Evolutionary conservation across 2,113 vertebrate genomes (phyloP).

Genomic region (Larimichthys polyactis): DNA sequence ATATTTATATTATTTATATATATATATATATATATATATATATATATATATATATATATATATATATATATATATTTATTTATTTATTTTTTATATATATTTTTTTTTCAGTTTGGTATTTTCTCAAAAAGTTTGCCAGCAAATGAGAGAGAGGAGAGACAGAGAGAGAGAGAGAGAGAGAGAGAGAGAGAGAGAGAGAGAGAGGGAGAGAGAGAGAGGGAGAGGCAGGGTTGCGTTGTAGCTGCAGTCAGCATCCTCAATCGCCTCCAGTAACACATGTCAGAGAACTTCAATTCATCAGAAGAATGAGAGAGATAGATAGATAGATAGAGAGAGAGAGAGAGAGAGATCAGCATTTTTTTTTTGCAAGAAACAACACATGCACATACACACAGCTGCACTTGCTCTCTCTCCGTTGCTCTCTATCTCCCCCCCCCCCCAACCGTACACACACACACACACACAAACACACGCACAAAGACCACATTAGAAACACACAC

Average conservation of each 20-base stretch:
- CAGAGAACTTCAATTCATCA: constrained; percentile 66
- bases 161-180: too few species aligned
- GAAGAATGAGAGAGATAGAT: constrained; percentile 28
- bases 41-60: too few species aligned
- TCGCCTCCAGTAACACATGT: constrained; percentile 67
- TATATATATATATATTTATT: too few species aligned
- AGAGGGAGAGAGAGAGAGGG: neutral
- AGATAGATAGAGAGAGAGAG: constrained; percentile 20
- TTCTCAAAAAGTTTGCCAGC: constrained; percentile 16
- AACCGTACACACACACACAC: neutral
- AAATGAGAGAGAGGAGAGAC: constrained; percentile 14
- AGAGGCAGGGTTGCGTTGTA: neutral
- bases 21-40: neutral
- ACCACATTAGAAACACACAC: constrained; percentile 25
- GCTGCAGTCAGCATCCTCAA: constrained; percentile 65
- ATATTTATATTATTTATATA: neutral
- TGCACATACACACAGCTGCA: constrained; percentile 26
- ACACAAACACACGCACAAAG: neutral
- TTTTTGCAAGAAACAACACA: constrained; percentile 40
- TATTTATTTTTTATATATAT: too few species aligned
- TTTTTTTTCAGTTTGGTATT: neutral
- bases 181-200: too few species aligned
- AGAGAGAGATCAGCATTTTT: constrained; percentile 45
- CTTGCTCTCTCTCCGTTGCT: neutral
- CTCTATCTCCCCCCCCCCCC: neutral